Conservation (phyloP, 2,113 vertebrate species). For the Ornithorhynchus anatinus region DNA sequence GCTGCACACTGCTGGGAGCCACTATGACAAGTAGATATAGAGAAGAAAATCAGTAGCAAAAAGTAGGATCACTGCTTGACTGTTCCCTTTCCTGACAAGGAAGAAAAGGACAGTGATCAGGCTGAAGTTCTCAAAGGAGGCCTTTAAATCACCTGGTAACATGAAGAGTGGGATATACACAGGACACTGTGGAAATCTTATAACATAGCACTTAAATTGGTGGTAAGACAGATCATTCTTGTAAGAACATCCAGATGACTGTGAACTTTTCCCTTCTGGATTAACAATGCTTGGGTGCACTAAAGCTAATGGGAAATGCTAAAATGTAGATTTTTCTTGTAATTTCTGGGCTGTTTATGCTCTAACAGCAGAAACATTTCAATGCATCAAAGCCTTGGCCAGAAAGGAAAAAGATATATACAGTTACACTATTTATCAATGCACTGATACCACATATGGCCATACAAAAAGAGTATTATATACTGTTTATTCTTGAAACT, state of each 20-base stretch:
- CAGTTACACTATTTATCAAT: not conserved
- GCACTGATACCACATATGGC: slow-evolving; percentile 42
- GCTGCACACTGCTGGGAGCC: not conserved
- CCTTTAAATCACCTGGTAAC: not conserved
- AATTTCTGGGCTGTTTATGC: slow-evolving; percentile 57
- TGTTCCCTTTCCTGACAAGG: slow-evolving; percentile 40
- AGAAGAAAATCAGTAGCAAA: not conserved
- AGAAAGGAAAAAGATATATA: slow-evolving; percentile 38
- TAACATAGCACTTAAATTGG: not conserved
- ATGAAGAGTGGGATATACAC: not conserved
- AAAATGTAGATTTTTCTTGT: slow-evolving; percentile 11
- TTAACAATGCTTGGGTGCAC: accelerated
- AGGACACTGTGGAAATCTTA: not conserved
- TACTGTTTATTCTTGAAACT: slow-evolving; percentile 53
- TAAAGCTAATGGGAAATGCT: slow-evolving; percentile 34
- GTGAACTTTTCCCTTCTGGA: not conserved
- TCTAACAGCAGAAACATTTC: slow-evolving; percentile 63
- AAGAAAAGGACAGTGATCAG: slow-evolving; percentile 34
- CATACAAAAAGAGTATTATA: slow-evolving; percentile 41
- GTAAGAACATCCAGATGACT: not conserved
- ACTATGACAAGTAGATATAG: not conserved
- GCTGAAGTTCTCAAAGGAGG: slow-evolving; percentile 21
- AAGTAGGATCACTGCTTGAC: not conserved
- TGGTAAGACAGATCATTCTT: not conserved
- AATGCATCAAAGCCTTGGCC: slow-evolving; percentile 49